Evolutionary conservation across 2,797 vertebrate genomes (phyloP), one percentile per base, ranked within the genome.

Genomic region (Uromys caudimaculatus): DNA sequence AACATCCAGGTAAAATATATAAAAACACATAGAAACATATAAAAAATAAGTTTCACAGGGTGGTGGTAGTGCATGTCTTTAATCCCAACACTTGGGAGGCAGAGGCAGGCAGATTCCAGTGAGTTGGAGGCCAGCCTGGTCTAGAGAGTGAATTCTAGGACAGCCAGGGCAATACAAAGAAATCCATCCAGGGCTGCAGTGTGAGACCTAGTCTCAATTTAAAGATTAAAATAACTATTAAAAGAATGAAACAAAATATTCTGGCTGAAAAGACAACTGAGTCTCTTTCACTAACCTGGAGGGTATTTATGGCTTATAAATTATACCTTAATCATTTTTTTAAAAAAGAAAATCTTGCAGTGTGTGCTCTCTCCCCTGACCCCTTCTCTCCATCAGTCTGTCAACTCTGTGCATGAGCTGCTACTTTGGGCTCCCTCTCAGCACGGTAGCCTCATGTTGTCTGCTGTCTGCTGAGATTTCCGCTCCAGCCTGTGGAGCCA

Each of bases 231-330:
- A 73, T 38, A 73, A 56, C 54, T 73, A 73, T 41, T 54, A 54
- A 87, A 73, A 11, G 35, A 87, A 38, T 47, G 50, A 93, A 41
- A 83, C 44, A 44, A n/a, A n/a, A n/a, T n/a, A n/a, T n/a, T n/a
- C n/a, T n/a, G n/a, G n/a, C n/a, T n/a, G n/a, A n/a, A n/a, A n/a
- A n/a, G n/a, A n/a, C n/a, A n/a, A n/a, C n/a, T n/a, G n/a, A n/a
- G n/a, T n/a, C n/a, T 78, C 35, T 89, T 89, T 77, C 50, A 92
- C 41, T 93, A 91, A 85, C 35, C 60, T 24, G 35, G 77, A 44
- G 1, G 21, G 6, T 12, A 52, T 60, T 87, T 67, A 64, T 64
- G 27, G 8, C 77, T 93, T 88, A 16, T 77, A 83, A 75, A 89
- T 89, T 95, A 23, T 69, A 79, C 62, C 23, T 75, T 75, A 75